Evolutionary conservation across 2,797 vertebrate species (phyloP), one percentile per base, ranked within the genome.

Genomic region (Telmatherina bonti): DNA sequence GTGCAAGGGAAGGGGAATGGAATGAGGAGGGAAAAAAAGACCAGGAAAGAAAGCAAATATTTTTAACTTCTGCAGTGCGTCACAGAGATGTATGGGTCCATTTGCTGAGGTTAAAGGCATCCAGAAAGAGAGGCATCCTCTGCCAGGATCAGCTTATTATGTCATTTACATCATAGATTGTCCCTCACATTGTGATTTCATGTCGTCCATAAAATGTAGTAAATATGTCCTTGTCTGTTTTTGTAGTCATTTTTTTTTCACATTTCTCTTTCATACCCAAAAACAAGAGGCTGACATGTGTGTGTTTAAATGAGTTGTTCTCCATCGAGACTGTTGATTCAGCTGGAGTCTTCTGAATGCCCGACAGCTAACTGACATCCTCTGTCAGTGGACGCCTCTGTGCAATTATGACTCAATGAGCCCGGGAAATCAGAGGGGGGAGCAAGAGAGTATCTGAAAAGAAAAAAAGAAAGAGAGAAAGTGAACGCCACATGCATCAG

Each of bases 371-470:
- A 93, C 85, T 92, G 93, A 93, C 91, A 87, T 87, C 86, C 84
- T 91, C 83, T 76, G 86, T 93, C 89, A 90, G 85, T 81, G 85
- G 71, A 81, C 64, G 78, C 82, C 41, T 76, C 78, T 68, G 76
- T 62, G 67, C 83, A 92, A 92, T 93, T 90, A 92, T 93, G 93
- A 93, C 91, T 93, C 92, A 91, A 87, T 92, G 87, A 90, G 82
- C 72, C 81, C 87, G 86, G 79, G 86, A 85, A 90, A 90, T 90
- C 78, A 18, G 38, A 43, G 85, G 45, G 70, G 72, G 74, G 81
- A 84, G 83, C 12, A 2, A 62, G 62, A 68, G 77, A 80, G 76
- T 72, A 43, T 7, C 5, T 43, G 70, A 81, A 62, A 75, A 45
- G 74, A 80, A 78, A 49, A 31, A 31, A 7, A 83, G 73, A 71